phyloP scores from a whole-genome alignment of 1,140 invertebrate genomes.

The Diuraphis noxia region DNA sequence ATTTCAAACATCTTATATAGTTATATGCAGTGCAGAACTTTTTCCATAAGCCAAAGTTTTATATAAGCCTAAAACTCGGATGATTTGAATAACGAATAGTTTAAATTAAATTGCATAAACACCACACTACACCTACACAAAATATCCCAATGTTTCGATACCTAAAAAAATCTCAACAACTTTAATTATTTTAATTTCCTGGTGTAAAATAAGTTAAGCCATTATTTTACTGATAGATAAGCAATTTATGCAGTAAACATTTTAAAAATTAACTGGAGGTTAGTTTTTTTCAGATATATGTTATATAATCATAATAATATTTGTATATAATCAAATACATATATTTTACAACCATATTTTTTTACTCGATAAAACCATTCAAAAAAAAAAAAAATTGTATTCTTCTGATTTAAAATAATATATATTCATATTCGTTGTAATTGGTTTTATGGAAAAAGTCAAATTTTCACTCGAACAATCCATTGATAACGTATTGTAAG shows the following conservation, averaged over 20 bases:
- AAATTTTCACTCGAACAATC: not conserved
- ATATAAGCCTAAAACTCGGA: not conserved
- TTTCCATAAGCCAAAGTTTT: not conserved
- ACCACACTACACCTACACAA: not conserved
- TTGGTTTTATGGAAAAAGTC: not conserved
- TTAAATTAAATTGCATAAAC: not conserved
- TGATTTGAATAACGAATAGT: not conserved
- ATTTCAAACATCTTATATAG: not conserved
- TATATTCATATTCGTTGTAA: not conserved
- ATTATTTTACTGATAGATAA: not conserved
- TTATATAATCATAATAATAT: not conserved
- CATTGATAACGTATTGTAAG: not conserved
- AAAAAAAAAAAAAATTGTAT: not conserved
- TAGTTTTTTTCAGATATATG: not conserved
- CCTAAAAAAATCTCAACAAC: not conserved
- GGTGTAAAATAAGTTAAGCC: not conserved
- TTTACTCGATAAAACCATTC: not conserved
- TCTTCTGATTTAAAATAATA: not conserved
- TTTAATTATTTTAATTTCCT: not conserved
- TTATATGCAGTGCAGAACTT: not conserved
- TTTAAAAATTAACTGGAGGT: not conserved
- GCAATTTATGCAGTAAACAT: not conserved
- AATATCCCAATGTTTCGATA: not conserved
- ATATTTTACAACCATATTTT: not conserved
- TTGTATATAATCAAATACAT: not conserved